Percentiles rank a stretch among this genome's conserved stretches.
Evolutionary conservation across 2,113 vertebrate genomes (phyloP).

Genomic region (Thamnophis sirtalis): DNA sequence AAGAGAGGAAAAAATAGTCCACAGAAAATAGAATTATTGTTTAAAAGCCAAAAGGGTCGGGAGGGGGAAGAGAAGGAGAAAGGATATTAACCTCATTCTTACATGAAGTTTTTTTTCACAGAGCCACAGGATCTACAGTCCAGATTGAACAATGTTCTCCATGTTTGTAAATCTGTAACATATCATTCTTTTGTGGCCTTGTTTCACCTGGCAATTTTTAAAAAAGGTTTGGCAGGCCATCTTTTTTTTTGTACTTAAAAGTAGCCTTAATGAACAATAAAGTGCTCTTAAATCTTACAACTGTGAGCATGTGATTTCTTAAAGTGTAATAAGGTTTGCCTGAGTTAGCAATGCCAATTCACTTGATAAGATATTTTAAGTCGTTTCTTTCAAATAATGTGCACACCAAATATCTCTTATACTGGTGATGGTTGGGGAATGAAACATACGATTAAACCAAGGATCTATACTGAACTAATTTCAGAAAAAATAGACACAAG

Average conservation of each 20-base stretch:
- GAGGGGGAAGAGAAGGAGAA: constrained; percentile 40
- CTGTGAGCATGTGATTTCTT: background rate
- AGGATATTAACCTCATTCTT: constrained; percentile 37
- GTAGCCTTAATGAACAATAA: constrained; percentile 99
- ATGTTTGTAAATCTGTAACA: constrained; percentile 89
- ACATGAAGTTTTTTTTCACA: constrained; percentile 47
- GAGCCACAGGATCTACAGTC: constrained; percentile 75
- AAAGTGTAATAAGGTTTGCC: background rate
- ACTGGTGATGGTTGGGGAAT: background rate
- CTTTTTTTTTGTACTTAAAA: constrained; percentile 99
- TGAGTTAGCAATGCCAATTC: background rate
- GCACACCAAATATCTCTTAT: background rate
- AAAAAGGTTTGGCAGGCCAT: constrained; percentile 98
- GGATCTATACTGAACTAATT: background rate
- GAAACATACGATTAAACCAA: background rate
- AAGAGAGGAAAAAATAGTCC: background rate
- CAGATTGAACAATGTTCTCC: constrained; percentile 66
- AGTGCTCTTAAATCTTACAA: constrained; percentile 96
- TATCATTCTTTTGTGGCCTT: constrained; percentile 86
- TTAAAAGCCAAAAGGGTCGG: constrained; percentile 46
- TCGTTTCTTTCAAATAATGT: background rate
- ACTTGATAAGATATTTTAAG: background rate
- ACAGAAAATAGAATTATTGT: constrained; percentile 10
- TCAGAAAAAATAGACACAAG: background rate
- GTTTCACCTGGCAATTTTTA: constrained; percentile 83